Base-by-base conservation (phyloP, 1,140 invertebrate species). In the Pogonus chalceus region DNA sequence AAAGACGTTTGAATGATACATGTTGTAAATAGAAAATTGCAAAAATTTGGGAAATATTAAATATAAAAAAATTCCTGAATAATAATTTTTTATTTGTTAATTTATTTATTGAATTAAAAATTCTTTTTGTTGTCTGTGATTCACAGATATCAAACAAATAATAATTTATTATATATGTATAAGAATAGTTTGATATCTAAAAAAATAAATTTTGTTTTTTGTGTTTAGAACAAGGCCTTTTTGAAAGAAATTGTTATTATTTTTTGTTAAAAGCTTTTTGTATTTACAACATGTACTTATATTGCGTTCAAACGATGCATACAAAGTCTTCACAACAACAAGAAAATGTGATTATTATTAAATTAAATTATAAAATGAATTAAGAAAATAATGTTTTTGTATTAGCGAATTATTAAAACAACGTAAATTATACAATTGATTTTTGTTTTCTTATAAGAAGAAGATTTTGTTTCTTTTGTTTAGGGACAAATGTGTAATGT, bases 401-500 rank as follows among this genome's bases (percentile, higher is more conserved):
- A 65, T 64, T 65, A 65, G 63, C 60, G 59, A 65, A 65, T 64
- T 62, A 65, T 65, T 65, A 63, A 65, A 65, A 65, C 57, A 59
- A 59, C 58, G 61, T 56, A 59, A 63, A 63, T 63, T 60, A 56
- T 61, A 59, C 51, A 56, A 46, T 56, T 39, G 47, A 20, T 7
- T 43, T 49, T 23, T 53, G 52, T 60, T 56, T 22, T 55, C 21
- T 49, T 20, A 20, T 10, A n/a, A 54, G 35, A 12, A 4, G 37
- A 43, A 43, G 37, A 43, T 9, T 12, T 43, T 43, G 3, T 43
- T 4, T 43, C 18, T 43, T 43, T 43, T 43, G 37, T 43, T 18
- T 43, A 43, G 37, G 9, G 37, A 43, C 37, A 43, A 43, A 43
- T 43, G 37, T 43, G 37, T 43, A 43, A 43, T 43, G 37, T 43